Evolutionary conservation across 1,140 invertebrate species (phyloP).

Genomic region (Acromyrmex heyeri): DNA sequence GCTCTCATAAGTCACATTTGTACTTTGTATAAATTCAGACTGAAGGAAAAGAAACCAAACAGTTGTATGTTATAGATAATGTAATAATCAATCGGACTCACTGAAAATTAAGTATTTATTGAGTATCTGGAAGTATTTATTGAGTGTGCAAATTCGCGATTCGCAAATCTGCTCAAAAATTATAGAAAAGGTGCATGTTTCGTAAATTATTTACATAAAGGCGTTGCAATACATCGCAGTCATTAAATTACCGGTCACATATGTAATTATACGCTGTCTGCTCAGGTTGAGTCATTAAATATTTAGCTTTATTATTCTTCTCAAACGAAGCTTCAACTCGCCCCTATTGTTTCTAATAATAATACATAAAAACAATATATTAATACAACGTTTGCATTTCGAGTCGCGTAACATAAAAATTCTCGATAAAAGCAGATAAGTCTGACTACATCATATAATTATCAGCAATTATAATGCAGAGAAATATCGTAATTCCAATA

Average conservation of each 20-base stretch:
- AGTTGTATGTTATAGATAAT: slow-evolving; percentile 60
- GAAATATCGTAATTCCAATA: too few species aligned
- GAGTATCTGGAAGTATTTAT: too few species aligned
- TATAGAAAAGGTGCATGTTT: slow-evolving; percentile 58
- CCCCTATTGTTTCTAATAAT: not conserved
- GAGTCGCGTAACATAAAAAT: too few species aligned
- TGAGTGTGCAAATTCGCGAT: slow-evolving; percentile 7
- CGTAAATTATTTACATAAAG: slow-evolving; percentile 61
- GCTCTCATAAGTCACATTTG: not conserved
- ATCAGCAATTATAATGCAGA: too few species aligned
- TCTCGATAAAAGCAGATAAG: too few species aligned
- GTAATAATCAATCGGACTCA: slow-evolving; percentile 50
- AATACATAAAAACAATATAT: not conserved
- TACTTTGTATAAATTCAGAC: slow-evolving; percentile 48
- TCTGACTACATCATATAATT: too few species aligned
- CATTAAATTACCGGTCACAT: slow-evolving; percentile 4
- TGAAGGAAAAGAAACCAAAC: not conserved
- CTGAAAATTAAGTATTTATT: not conserved
- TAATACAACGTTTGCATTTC: not conserved
- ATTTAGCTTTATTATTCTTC: slow-evolving; percentile 16
- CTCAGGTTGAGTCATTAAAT: not conserved
- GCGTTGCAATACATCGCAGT: not conserved
- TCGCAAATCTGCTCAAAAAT: slow-evolving; percentile 68
- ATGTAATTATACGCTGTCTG: not conserved
- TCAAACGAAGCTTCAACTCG: slow-evolving; percentile 12